Percentiles rank a stretch among this genome's conserved stretches.
These are phyloP conservation scores for Psophia crepitans DNA, from an alignment of 2,113 vertebrate species.

Conservation along the genomic window DNA sequence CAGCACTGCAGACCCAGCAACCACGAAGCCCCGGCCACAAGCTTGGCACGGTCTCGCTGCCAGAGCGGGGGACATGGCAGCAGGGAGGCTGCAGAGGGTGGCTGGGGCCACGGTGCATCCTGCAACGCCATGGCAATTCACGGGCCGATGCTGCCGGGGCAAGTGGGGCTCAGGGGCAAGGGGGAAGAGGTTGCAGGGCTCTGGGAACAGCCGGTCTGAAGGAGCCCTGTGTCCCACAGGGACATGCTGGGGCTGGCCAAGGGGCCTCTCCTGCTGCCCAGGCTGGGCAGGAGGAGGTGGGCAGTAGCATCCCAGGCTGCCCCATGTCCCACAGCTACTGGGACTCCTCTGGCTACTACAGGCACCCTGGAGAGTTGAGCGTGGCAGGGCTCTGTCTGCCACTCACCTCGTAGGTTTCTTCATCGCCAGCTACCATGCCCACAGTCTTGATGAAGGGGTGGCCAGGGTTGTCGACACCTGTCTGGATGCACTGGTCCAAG, in stretches of 20 bases:
- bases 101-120: neutral
- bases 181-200: neutral
- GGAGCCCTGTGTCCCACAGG: neutral
- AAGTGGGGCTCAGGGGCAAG: too few relatives aligned
- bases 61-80: accelerated
- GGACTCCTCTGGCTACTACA: neutral
- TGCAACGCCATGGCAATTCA: neutral
- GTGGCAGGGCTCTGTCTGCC: neutral
- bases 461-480: slow-evolving; percentile 95
- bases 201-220: neutral
- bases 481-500: slow-evolving; percentile 96
- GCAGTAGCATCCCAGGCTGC: neutral
- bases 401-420: slow-evolving; percentile 94
- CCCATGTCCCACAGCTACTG: neutral
- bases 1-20: neutral
- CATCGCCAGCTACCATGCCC: slow-evolving; percentile 93
- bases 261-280: neutral
- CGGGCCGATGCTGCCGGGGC: accelerated
- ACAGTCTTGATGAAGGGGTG: slow-evolving; percentile 96
- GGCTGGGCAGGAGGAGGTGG: neutral
- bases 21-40: neutral
- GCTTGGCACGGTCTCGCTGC: neutral
- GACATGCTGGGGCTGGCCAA: neutral
- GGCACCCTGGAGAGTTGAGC: neutral
- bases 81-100: neutral